A percentile compares a stretch with the other conserved stretches of the same genome.
Conservation (phyloP, 2,888 invertebrate genomes). For the Antheraea assamensis region DNA sequence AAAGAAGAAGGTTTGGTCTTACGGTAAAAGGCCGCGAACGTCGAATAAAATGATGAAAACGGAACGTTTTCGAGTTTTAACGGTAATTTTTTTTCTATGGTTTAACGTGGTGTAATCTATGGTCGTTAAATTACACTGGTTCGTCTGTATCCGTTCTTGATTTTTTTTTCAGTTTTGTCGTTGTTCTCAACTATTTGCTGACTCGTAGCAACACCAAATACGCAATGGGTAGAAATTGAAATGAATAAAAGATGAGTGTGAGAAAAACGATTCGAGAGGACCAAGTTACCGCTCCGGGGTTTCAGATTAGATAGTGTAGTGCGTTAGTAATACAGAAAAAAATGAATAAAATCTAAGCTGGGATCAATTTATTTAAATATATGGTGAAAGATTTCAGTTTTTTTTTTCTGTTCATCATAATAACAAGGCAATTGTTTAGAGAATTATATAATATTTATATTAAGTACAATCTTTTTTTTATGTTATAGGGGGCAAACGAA, state of each 20-base stretch:
- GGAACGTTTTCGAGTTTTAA: no score
- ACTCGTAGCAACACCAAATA: slow-evolving; percentile 26
- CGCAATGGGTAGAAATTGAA: slow-evolving; percentile 27
- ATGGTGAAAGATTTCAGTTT: neutral
- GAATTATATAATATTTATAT: no score
- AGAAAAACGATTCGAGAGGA: slow-evolving; percentile 23
- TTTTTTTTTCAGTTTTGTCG: neutral
- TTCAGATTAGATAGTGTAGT: slow-evolving; percentile 31
- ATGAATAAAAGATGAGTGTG: slow-evolving; percentile 39
- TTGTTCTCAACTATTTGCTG: neutral
- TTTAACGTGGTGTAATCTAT: neutral
- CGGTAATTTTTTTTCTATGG: no score
- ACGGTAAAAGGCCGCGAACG: no score
- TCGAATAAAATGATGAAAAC: no score
- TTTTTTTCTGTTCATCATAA: neutral
- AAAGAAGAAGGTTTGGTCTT: no score
- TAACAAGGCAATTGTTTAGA: no score
- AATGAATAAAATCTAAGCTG: slow-evolving; percentile 5
- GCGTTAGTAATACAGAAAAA: slow-evolving; percentile 14
- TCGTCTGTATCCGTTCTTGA: neutral
- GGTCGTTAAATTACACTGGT: neutral
- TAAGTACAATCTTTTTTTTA: no score
- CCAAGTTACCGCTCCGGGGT: slow-evolving; percentile 28
- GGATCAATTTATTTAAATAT: neutral
- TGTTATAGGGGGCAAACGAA: no score